Base-by-base conservation (phyloP, 2,888 invertebrate genomes). In the Stenoptilia bipunctidactyla region DNA sequence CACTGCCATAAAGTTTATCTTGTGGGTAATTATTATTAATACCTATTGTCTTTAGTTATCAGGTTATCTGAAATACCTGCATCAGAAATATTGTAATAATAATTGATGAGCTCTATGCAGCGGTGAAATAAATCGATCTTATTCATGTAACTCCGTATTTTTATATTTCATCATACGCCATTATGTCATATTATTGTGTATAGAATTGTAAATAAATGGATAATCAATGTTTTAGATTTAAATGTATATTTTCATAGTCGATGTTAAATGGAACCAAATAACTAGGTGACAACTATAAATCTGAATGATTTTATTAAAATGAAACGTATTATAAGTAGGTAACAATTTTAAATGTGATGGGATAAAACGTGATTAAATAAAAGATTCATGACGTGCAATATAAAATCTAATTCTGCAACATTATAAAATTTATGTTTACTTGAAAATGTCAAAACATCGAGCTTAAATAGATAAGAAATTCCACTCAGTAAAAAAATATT, bases 211-310 rank as follows among this genome's bases (percentile, higher is more conserved):
- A 43, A 72, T 70, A 70, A 66, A 57, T 53, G 50, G 60, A 69
- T 71, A 69, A 64, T 57, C 52, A 51, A 60, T 58, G 57, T 56
- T 56, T 62, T 70, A 70, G 60, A 66, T 58, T 64, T 68, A 66
- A 69, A 71, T 61, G 75, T 79, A 80, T 83, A 82, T 83, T 82
- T 82, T 83, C 76, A 74, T 82, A 82, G 76, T 74, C 53, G 67
- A 69, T 73, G 74, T 80, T 77, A 77, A 82, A 74, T 66, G 74
- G 82, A 82, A 80, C 80, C 80, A 83, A 79, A 70, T 74, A 75
- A 76, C 54, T 70, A 73, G 62, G 55, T 48, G 46, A 37, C 4
- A n/a, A 30, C 30, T 30, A 3, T 12, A 36, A 15, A 40, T 15
- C 30, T 34, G 13, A 30, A 30, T 12, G 34, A 36, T 35, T 34